These are phyloP conservation scores for Diarsia mendica DNA, from an alignment of 2,888 invertebrate genomes.

Conservation along the genomic window DNA sequence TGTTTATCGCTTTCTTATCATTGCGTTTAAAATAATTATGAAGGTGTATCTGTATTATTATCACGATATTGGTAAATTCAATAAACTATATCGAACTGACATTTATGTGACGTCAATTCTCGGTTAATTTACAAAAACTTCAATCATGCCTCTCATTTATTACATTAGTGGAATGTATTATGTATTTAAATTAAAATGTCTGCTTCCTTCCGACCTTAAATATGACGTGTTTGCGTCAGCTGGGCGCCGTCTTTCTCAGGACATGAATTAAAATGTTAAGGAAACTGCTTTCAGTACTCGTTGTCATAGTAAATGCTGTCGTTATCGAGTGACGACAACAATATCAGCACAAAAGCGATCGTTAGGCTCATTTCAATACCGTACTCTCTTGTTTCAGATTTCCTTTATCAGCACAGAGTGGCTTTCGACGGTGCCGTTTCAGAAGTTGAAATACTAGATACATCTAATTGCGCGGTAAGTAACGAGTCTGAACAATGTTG, in stretches of 20 bases:
- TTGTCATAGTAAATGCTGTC: slow-evolving; percentile 56
- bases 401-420: slow-evolving; percentile 94
- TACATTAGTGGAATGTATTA: slow-evolving; percentile 56
- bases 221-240: slow-evolving; percentile 71
- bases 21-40: slow-evolving; percentile 43
- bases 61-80: slow-evolving; percentile 34
- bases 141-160: slow-evolving; percentile 48
- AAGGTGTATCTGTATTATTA: slow-evolving; percentile 13
- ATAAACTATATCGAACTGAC: slow-evolving; percentile 44
- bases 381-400: slow-evolving; percentile 92
- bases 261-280: slow-evolving; percentile 71
- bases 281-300: slow-evolving; percentile 63
- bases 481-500: slow-evolving; percentile 61
- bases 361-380: slow-evolving; percentile 54
- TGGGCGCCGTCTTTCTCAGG: slow-evolving; percentile 58
- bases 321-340: slow-evolving; percentile 58
- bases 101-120: slow-evolving; percentile 60
- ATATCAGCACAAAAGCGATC: slow-evolving; percentile 58
- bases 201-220: slow-evolving; percentile 81
- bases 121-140: slow-evolving; percentile 53
- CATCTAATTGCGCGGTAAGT: slow-evolving; percentile 95
- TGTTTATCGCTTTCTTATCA: slow-evolving; percentile 29
- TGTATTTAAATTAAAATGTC: slow-evolving; percentile 63
- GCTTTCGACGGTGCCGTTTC: slow-evolving; percentile 94
- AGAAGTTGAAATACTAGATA: slow-evolving; percentile 95